phyloP scores from a whole-genome alignment of 2,113 vertebrate genomes.

The Bos indicus region DNA sequence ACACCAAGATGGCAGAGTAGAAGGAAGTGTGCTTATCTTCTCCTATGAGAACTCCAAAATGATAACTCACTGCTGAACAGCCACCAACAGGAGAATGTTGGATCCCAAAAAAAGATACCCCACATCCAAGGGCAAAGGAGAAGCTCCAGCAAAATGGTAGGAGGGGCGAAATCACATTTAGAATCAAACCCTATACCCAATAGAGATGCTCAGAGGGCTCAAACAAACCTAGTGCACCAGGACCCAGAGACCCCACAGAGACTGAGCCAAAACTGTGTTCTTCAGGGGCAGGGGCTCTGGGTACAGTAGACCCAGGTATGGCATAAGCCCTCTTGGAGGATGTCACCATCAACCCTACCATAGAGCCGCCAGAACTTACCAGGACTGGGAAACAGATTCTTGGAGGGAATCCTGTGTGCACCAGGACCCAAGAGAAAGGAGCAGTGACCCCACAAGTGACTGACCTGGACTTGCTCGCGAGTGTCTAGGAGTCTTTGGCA shows the following conservation, averaged over 20 bases:
- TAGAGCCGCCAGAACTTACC: background rate
- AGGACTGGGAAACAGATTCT: background rate
- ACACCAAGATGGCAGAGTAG: background rate
- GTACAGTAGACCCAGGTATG: background rate
- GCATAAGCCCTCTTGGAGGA: background rate
- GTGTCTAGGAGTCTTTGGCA: accelerated
- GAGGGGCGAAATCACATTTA: background rate
- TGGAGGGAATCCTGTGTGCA: background rate
- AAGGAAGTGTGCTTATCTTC: background rate
- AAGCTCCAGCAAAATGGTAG: background rate
- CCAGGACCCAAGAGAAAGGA: background rate
- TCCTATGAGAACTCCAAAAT: background rate
- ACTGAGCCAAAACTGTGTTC: background rate
- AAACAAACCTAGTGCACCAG: background rate
- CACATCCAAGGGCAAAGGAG: background rate
- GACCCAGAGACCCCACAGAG: background rate
- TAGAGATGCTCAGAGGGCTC: background rate
- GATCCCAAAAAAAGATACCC: background rate
- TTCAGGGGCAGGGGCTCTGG: background rate
- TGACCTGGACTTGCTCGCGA: accelerated
- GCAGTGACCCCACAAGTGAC: background rate
- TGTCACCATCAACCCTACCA: background rate
- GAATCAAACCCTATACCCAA: background rate
- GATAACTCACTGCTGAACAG: background rate
- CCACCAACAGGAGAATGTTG: background rate